Base-by-base conservation (phyloP, 2,797 vertebrate genomes). In the Danio choprae region DNA sequence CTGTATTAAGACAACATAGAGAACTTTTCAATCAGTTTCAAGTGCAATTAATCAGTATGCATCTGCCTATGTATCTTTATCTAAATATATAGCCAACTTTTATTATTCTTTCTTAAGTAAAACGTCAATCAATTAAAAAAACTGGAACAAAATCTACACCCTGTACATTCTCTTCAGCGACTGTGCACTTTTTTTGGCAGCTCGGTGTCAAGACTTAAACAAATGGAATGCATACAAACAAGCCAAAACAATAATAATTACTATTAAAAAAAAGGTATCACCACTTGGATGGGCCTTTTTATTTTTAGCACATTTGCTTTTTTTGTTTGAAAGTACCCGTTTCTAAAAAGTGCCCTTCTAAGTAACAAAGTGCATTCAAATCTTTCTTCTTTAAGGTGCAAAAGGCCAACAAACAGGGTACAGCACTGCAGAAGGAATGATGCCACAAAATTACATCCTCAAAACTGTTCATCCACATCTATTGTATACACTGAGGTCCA, bases 301-400 rank as follows among this genome's bases (percentile, higher is more conserved):
- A 18, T 51, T 62, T 74, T 78, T 80, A 88, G 88, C 89, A 91
- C 87, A 84, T 87, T 90, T 86, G 77, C 85, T 86, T 83, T 83
- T 84, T 88, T 91, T 91, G 85, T 89, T 90, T 91, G 59, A 87
- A 90, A 93, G 93, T 94, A 94, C 93, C 93, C 91, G 93, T 94
- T 94, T 94, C 59, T 89, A 77, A 86, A 92, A 93, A 94, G 91
- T 91, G 90, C 89, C 92, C 89, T 89, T 89, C 88, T 91, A 88
- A 86, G 87, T 92, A 92, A 93, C 91, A 94, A 94, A 94, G 92
- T 94, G 94, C 92, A 89, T 91, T 91, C 85, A 87, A 78, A 88
- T 89, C 89, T 89, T 88, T 89, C 86, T 79, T 90, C 84, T 88
- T 85, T 86, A 93, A 92, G 91, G 91, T 93, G 93, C 92, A 89